Conservation (phyloP, 2,113 vertebrate species). For the Mesitornis unicolor region DNA sequence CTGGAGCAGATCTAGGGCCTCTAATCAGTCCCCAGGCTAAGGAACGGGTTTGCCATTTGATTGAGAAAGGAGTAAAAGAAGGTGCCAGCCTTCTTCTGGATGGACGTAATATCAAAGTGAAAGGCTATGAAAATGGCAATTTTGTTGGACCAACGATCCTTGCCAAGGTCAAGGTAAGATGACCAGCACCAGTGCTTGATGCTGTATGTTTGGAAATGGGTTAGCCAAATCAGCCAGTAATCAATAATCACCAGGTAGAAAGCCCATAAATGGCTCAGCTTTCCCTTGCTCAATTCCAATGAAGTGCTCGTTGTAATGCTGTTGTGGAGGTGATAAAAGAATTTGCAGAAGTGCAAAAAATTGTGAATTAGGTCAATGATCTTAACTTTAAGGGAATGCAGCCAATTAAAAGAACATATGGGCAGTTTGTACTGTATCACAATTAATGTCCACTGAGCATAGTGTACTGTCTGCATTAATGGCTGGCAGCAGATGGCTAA, state of each 20-base stretch:
- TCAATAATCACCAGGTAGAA: neutral
- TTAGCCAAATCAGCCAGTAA: neutral
- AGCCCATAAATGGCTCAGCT: neutral
- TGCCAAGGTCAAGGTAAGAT: slow-evolving; percentile 83
- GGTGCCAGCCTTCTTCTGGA: slow-evolving; percentile 90
- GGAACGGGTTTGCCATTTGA: slow-evolving; percentile 85
- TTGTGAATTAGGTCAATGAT: neutral
- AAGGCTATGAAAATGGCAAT: slow-evolving; percentile 93
- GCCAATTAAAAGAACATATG: neutral
- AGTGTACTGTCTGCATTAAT: neutral
- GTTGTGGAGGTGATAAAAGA: neutral
- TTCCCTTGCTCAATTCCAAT: neutral
- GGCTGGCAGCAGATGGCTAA: neutral
- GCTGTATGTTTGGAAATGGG: neutral
- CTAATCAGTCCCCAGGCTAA: slow-evolving; percentile 91
- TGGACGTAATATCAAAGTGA: slow-evolving; percentile 87
- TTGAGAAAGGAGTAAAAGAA: slow-evolving; percentile 89
- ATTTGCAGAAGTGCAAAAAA: neutral
- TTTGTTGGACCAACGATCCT: slow-evolving; percentile 95
- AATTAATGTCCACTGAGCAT: neutral
- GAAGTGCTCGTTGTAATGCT: neutral
- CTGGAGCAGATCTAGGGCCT: slow-evolving; percentile 92
- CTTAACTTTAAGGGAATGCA: neutral
- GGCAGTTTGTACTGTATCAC: neutral
- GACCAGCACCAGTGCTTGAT: neutral